These are phyloP conservation scores for Solen grandis DNA, from an alignment of 1,140 invertebrate genomes.

Conservation along the genomic window DNA sequence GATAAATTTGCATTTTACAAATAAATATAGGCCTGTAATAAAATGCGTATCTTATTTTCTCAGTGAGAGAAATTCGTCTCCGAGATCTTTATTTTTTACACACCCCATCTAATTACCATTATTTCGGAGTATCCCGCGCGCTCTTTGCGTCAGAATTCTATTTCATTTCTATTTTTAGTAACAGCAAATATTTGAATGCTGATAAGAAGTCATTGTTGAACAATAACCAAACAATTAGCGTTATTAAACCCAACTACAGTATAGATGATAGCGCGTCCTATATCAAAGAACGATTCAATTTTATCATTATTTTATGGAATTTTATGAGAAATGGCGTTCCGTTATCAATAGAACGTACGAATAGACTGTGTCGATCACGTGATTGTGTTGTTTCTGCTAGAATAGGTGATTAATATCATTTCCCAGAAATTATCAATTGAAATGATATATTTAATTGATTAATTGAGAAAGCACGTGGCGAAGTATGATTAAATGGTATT, in stretches of 20 bases:
- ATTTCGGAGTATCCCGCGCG: slow-evolving; percentile 46
- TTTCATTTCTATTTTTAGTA: slow-evolving; percentile 51
- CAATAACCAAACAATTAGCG: slow-evolving; percentile 56
- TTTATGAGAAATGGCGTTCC: slow-evolving; percentile 28
- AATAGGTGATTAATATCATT: slow-evolving; percentile 43
- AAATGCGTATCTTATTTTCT: background rate
- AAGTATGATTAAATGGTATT: slow-evolving; percentile 9
- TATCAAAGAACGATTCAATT: slow-evolving; percentile 53
- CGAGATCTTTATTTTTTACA: slow-evolving; percentile 21
- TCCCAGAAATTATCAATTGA: slow-evolving; percentile 24
- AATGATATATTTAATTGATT: slow-evolving; percentile 55
- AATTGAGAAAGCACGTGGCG: slow-evolving; percentile 34
- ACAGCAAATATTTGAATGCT: slow-evolving; percentile 39
- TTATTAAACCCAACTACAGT: slow-evolving; percentile 40
- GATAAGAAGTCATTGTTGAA: slow-evolving; percentile 31
- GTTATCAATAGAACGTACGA: slow-evolving; percentile 26
- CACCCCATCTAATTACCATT: slow-evolving; percentile 51
- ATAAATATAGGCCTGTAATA: background rate
- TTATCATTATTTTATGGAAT: slow-evolving; percentile 47
- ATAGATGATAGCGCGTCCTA: slow-evolving; percentile 7
- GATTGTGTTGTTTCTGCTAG: slow-evolving; percentile 5
- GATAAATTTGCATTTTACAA: background rate
- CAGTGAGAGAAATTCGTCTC: background rate
- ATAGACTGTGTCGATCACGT: background rate
- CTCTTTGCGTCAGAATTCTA: slow-evolving; percentile 41